Conservation (phyloP, 2,113 vertebrate genomes). For the Rhynchopsitta pachyrhyncha region DNA sequence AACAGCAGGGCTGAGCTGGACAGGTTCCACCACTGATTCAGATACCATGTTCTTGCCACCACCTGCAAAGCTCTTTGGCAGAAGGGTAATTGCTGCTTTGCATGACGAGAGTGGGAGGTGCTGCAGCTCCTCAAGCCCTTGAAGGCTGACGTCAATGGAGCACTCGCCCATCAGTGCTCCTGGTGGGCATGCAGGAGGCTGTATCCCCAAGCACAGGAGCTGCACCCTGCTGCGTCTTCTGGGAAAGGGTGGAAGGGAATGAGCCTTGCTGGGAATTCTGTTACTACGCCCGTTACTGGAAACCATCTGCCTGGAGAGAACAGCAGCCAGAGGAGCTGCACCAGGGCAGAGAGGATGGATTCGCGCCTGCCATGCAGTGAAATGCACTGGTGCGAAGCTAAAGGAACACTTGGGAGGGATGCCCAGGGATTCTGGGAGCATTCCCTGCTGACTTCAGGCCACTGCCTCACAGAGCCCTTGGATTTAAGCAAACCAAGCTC, state of each 20-base stretch:
- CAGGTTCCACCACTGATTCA: neutral
- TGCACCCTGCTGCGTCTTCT: neutral
- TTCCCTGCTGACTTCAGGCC: neutral
- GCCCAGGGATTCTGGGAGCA: neutral
- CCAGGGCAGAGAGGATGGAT: neutral
- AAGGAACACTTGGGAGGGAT: neutral
- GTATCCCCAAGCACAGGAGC: neutral
- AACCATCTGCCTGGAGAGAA: neutral
- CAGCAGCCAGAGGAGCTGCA: neutral
- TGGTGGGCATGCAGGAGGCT: neutral
- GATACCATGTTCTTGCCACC: neutral
- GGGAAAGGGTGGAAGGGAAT: neutral
- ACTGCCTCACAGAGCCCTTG: no score
- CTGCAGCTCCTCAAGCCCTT: neutral
- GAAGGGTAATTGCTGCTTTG: neutral
- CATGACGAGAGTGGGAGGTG: neutral
- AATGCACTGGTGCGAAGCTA: neutral
- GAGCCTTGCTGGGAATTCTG: neutral
- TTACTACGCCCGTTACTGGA: neutral
- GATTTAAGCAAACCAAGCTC: neutral
- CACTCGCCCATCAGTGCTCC: neutral
- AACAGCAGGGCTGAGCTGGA: neutral
- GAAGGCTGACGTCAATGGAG: neutral
- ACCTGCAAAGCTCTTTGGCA: neutral
- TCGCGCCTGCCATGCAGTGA: no score